These are phyloP conservation scores for Typhlomys cinereus DNA, from an alignment of 2,113 vertebrate genomes.

Conservation along the genomic window DNA sequence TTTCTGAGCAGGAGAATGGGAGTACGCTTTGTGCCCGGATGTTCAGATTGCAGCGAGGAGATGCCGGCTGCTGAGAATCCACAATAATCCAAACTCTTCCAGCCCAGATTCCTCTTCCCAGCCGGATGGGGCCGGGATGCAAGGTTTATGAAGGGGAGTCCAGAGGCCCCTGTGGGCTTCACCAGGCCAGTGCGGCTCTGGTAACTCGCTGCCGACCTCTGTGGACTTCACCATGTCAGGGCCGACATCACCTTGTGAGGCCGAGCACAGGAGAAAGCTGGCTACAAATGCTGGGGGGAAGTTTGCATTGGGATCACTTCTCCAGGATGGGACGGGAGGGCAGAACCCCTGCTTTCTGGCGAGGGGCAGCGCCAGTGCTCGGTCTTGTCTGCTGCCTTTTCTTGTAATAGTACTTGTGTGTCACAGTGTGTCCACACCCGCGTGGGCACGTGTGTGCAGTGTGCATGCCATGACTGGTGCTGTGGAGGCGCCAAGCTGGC, in stretches of 20 bases:
- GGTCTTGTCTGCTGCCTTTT: no score
- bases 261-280: not conserved
- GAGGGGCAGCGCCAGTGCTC: no score
- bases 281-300: not conserved
- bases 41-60: slow-evolving; percentile 33
- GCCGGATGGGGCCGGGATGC: not conserved
- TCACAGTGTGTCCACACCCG: no score
- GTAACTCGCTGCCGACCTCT: not conserved
- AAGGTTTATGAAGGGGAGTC: slow-evolving; percentile 11
- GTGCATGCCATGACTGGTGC: no score
- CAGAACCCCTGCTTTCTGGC: slow-evolving; percentile 45
- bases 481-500: no score
- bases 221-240: slow-evolving; percentile 25
- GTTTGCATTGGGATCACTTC: not conserved
- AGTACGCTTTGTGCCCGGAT: not conserved
- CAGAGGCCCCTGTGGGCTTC: not conserved
- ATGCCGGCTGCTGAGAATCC: not conserved
- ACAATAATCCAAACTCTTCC: slow-evolving; percentile 20
- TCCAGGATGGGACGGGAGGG: not conserved
- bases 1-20: not conserved
- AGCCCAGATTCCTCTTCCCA: not conserved
- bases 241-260: not conserved
- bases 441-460: no score
- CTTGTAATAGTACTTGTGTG: no score
- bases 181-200: slow-evolving; percentile 10